A percentile compares a stretch with the other conserved stretches of the same genome.
Conservation (phyloP, 1,140 invertebrate species). For the Neodiprion virginianus region DNA sequence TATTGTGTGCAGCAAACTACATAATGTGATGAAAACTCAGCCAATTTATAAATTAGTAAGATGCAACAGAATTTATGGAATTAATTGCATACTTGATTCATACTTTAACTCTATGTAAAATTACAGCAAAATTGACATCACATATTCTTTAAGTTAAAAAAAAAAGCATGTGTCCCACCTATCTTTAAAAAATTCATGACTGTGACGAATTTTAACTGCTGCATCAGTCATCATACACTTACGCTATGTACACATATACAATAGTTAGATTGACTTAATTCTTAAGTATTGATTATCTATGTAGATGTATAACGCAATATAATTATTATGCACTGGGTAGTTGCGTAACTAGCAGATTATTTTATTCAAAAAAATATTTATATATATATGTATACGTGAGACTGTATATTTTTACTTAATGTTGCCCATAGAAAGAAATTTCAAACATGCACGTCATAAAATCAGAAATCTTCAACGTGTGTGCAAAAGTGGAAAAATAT, state of each 20-base stretch:
- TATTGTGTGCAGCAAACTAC: no score
- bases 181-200: background rate
- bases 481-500: conserved; percentile 19
- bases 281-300: background rate
- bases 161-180: background rate
- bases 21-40: no score
- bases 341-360: conserved; percentile 2
- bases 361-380: conserved; percentile 5
- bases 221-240: conserved; percentile 7
- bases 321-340: conserved; percentile 8
- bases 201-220: background rate
- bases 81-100: no score
- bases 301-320: background rate
- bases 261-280: background rate
- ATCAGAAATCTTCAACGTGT: background rate
- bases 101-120: background rate
- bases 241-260: conserved; percentile 12
- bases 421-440: background rate
- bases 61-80: no score
- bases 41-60: no score
- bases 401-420: background rate
- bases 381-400: background rate
- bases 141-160: background rate
- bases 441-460: background rate
- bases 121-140: background rate